These are phyloP conservation scores for Capromys pilorides DNA, from an alignment of 2,797 vertebrate genomes.

Conservation along the genomic window DNA sequence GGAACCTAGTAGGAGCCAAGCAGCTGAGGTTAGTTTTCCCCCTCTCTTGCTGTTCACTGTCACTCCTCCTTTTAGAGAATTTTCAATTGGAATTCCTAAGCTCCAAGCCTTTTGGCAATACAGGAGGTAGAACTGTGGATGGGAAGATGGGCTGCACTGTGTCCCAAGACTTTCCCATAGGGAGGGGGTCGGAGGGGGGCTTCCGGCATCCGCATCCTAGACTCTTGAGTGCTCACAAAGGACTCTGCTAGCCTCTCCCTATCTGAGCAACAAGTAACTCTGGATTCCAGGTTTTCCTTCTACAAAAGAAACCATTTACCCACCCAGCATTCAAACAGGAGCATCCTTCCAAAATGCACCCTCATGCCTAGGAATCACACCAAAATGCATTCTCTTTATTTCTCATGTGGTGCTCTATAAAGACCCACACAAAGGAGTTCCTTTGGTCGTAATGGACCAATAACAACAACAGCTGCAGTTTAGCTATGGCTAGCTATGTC, in stretches of 20 bases:
- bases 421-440: background rate
- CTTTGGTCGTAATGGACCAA: background rate
- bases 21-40: background rate
- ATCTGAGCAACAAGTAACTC: background rate
- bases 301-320: background rate
- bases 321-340: background rate
- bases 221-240: background rate
- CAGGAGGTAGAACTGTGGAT: background rate
- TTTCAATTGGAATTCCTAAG: background rate
- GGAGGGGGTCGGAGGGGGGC: too few relatives aligned
- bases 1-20: background rate
- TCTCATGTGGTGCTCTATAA: too few relatives aligned
- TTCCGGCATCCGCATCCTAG: background rate
- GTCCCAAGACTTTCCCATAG: background rate
- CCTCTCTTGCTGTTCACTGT: background rate
- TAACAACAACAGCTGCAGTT: background rate
- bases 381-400: background rate
- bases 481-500: background rate
- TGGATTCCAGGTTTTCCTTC: background rate
- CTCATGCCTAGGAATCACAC: background rate
- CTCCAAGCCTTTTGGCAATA: background rate
- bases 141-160: background rate
- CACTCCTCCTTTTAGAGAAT: background rate
- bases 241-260: fast-evolving
- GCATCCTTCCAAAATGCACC: background rate